Evolutionary conservation across 1,140 invertebrate genomes (phyloP).

Genomic region (Adoxophyes honmai): DNA sequence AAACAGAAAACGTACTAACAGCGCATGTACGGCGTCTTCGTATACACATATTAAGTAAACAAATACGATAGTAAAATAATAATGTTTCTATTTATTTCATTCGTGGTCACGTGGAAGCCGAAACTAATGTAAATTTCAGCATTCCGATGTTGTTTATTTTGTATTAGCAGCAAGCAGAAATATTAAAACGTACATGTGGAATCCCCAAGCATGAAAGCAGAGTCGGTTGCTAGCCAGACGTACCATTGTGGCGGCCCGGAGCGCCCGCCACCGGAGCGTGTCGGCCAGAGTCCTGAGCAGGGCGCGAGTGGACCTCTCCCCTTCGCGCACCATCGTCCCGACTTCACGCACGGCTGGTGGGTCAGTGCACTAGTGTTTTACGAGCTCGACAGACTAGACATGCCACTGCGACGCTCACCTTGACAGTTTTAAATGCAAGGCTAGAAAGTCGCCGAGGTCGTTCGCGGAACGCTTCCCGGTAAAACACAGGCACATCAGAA

Average conservation of each 20-base stretch:
- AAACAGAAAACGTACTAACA: neutral
- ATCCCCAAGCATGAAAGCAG: constrained; percentile 18
- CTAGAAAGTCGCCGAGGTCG: constrained; percentile 21
- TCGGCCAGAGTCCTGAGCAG: constrained; percentile 61
- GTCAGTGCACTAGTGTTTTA: constrained; percentile 57
- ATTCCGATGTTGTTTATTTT: too few relatives aligned
- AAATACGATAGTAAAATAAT: neutral
- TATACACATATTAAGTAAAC: neutral
- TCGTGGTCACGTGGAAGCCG: too few relatives aligned
- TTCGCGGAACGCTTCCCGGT: constrained; percentile 20
- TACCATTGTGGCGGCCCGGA: constrained; percentile 56
- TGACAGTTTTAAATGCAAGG: constrained; percentile 41
- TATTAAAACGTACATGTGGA: constrained; percentile 15
- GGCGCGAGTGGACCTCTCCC: constrained; percentile 58
- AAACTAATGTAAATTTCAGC: too few relatives aligned
- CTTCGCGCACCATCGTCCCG: constrained; percentile 64
- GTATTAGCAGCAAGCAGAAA: neutral
- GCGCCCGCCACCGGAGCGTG: constrained; percentile 59
- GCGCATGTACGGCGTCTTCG: neutral
- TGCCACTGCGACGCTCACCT: constrained; percentile 27
- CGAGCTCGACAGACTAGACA: constrained; percentile 25
- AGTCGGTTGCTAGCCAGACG: constrained; percentile 29
- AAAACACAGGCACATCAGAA: constrained; percentile 20
- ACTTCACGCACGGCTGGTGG: constrained; percentile 63
- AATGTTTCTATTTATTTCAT: too few relatives aligned